These are phyloP conservation scores for Nothocercus julius DNA, from an alignment of 2,113 vertebrate species.

Conservation along the genomic window DNA sequence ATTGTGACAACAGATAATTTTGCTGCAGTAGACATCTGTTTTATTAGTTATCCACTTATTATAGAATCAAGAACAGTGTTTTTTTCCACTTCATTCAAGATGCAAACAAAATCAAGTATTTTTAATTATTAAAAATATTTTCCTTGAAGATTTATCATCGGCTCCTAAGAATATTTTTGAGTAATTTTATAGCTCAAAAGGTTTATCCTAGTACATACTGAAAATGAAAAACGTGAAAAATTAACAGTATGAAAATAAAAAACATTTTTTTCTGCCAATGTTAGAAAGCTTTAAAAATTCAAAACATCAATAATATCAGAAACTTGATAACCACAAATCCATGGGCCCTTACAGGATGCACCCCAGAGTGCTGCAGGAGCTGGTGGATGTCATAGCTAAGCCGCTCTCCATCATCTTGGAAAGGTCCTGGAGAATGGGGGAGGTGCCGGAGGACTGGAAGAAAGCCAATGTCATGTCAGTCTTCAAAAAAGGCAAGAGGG, in stretches of 20 bases:
- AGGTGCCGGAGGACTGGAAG: no score
- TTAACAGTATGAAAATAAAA: neutral
- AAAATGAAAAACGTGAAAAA: neutral
- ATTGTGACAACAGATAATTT: neutral
- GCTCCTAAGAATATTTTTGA: neutral
- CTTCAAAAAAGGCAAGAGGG: no score
- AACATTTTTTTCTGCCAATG: neutral
- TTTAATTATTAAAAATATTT: neutral
- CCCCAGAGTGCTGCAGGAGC: no score
- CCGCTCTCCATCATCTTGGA: no score
- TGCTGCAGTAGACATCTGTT: neutral
- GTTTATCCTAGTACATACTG: neutral
- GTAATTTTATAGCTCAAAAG: neutral
- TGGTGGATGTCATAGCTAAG: no score
- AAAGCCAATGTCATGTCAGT: no score
- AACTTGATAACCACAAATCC: no score
- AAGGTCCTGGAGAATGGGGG: no score
- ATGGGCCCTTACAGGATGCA: no score
- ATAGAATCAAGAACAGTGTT: neutral
- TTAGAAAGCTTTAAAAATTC: constrained; percentile 24
- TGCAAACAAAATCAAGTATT: neutral
- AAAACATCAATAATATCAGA: neutral
- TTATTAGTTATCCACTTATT: neutral
- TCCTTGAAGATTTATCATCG: neutral
- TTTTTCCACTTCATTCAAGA: neutral